Conservation (phyloP, 2,888 invertebrate genomes). For the Nemurella pictetii region DNA sequence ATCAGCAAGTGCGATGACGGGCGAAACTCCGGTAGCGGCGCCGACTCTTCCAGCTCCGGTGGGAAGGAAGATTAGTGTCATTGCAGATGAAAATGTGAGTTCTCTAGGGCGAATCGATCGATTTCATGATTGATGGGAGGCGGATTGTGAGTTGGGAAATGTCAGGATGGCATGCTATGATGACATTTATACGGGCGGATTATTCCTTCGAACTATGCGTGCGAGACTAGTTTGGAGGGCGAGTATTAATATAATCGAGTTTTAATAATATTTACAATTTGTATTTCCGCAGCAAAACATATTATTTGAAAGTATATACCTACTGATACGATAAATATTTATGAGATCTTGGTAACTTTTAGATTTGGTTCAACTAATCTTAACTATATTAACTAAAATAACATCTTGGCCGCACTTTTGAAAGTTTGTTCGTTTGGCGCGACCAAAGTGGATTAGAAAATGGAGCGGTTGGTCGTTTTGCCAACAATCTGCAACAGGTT, state of each 20-base stretch:
- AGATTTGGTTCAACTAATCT: neutral
- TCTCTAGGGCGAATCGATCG: neutral
- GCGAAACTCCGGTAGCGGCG: constrained; percentile 5
- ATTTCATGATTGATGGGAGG: neutral
- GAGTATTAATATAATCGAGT: neutral
- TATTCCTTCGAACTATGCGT: no score
- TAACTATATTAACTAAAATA: neutral
- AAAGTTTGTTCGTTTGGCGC: neutral
- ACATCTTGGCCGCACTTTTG: neutral
- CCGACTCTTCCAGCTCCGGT: neutral
- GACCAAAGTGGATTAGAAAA: neutral
- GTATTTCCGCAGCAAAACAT: no score
- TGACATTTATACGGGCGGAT: neutral
- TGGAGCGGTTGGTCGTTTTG: neutral
- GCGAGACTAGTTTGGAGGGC: neutral
- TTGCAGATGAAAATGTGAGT: constrained; percentile 21
- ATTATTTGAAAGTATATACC: neutral
- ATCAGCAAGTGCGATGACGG: neutral
- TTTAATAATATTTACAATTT: neutral
- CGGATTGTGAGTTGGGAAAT: neutral
- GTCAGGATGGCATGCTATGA: neutral
- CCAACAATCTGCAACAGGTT: neutral
- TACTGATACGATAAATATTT: neutral
- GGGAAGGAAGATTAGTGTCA: constrained; percentile 22
- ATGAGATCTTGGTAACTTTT: neutral